Conservation (phyloP, 2,113 vertebrate species). For the Datnioides undecimradiatus region DNA sequence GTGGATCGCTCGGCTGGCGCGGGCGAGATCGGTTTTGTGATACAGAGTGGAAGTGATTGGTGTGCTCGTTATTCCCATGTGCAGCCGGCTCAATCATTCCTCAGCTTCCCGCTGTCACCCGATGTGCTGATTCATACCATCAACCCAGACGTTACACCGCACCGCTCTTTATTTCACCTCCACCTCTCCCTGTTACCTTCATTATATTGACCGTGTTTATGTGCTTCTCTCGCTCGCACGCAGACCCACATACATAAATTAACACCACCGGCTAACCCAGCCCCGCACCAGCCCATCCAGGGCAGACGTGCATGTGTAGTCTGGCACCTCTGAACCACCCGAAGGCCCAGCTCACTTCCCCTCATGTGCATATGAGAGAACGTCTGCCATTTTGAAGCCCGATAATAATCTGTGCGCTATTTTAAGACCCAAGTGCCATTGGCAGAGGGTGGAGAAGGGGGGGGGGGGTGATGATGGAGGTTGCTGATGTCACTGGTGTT, state of each 20-base stretch:
- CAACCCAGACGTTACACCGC: neutral
- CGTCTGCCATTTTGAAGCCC: conserved; percentile 71
- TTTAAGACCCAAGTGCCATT: conserved; percentile 78
- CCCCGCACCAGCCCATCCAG: neutral
- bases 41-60: conserved; percentile 32
- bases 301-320: neutral
- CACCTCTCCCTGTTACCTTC: neutral
- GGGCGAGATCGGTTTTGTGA: conserved; percentile 33
- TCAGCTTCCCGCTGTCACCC: conserved; percentile 32
- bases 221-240: neutral
- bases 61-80: conserved; percentile 51
- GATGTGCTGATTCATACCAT: conserved; percentile 52
- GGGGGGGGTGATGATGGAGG: conserved; percentile 69
- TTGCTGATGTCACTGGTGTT: conserved; percentile 86
- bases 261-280: neutral
- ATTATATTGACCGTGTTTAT: neutral
- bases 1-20: neutral
- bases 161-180: neutral
- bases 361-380: conserved; percentile 50
- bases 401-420: conserved; percentile 83
- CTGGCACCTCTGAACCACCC: neutral
- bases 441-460: conserved; percentile 54
- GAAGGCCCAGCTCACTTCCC: conserved; percentile 5
- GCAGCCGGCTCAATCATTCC: conserved; percentile 44
- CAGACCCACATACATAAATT: neutral